Evolutionary conservation across 2,888 invertebrate genomes (phyloP), one percentile per base, ranked within the genome.

Genomic region (Scaptomyza reducta): DNA sequence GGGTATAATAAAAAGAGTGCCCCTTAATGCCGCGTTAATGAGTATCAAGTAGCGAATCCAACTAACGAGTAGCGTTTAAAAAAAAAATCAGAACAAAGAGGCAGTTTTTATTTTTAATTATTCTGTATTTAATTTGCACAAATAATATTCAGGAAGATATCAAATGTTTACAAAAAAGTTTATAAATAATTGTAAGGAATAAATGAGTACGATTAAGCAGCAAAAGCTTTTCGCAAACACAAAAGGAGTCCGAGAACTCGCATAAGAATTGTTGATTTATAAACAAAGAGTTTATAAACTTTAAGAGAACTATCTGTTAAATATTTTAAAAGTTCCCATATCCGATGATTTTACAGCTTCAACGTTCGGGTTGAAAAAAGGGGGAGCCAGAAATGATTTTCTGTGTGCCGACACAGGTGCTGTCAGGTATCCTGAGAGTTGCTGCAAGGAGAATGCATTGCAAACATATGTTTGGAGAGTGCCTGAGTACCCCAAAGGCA

Each of bases 381-480:
- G 3, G 13, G 18, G 22, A 42, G 16, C 14, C 11, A 13, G 0
- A 6, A 18, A 4, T 22, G 22, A 13, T 13, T 14, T 22, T 22
- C 31, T 49, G 14, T 29, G 29, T 0, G 51, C n/a, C n/a, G 7
- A 29, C 29, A 16, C 16, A 22, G 16, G 25, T 16, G 45, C 49
- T 53, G 55, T 53, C 25, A 16, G 25, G 25, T 10, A 35, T 35
- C 33, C 25, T n/a, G 35, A 35, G 10, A 35, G n/a, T n/a, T 35
- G 6, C 33, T 18, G 13, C 25, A 27, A 14, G 42, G 25, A 13
- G 40, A 33, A 16, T 41, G 42, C 42, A 47, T 18, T 27, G 16
- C 16, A 42, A 49, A 62, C 77, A 71, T 71, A 72, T 72, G 71
- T 22, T 38, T 45, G 16, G 9, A 11, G 41, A 50, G 35, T 42